These are phyloP conservation scores for Dasyurus viverrinus DNA, from an alignment of 2,113 vertebrate species.

Conservation along the genomic window DNA sequence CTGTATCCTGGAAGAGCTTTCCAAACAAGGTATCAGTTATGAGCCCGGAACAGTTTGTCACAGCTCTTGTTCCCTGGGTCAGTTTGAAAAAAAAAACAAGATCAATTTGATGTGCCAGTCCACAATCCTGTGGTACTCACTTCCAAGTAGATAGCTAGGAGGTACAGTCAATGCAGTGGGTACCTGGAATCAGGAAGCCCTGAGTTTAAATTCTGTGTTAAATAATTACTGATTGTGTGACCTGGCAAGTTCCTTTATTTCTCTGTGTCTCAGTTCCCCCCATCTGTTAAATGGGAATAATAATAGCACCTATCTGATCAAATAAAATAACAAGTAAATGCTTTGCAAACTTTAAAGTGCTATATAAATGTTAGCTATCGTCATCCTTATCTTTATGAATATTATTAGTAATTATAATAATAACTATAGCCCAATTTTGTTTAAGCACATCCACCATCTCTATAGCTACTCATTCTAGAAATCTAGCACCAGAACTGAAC, in stretches of 20 bases:
- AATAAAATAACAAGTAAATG: not conserved
- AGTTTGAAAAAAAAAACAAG: constrained; percentile 41
- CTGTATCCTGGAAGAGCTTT: constrained; percentile 18
- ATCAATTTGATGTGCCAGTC: constrained; percentile 11
- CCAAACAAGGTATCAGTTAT: not conserved
- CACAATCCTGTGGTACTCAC: constrained; percentile 36
- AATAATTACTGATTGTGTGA: not conserved
- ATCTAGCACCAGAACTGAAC: not conserved
- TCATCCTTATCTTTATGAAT: not conserved
- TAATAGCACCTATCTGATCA: not conserved
- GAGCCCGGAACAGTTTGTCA: not conserved
- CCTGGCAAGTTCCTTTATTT: not conserved
- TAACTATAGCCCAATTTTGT: not conserved
- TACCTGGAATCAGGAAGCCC: not conserved
- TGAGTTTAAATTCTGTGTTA: not conserved
- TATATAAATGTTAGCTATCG: not conserved
- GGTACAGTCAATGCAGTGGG: not conserved
- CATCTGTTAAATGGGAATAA: not conserved
- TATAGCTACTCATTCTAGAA: constrained; percentile 41
- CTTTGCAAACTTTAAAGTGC: not conserved
- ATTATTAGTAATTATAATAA: not conserved
- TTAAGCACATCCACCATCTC: not conserved
- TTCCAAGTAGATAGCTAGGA: not conserved
- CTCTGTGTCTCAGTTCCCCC: not conserved
- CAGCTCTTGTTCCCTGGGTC: not conserved